These are phyloP conservation scores for Ophion obscuratus DNA, from an alignment of 2,888 invertebrate species.

Conservation along the genomic window DNA sequence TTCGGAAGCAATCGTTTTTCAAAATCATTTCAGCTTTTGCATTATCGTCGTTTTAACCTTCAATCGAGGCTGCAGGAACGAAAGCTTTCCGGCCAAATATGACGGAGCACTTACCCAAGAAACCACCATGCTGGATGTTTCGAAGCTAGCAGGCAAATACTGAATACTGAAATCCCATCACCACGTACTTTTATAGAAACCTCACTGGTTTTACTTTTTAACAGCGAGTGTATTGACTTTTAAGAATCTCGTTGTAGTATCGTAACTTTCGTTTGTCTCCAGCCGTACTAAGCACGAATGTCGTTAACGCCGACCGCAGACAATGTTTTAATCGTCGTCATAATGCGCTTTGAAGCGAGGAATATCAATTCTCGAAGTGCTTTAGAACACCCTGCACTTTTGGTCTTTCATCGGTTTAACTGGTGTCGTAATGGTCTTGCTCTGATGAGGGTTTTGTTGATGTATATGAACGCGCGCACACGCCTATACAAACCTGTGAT, in stretches of 20 bases:
- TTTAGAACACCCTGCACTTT: constrained; percentile 50
- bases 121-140: constrained; percentile 76
- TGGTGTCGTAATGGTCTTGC: constrained; percentile 45
- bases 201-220: constrained; percentile 49
- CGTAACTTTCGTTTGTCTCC: constrained; percentile 60
- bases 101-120: constrained; percentile 75
- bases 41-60: neutral
- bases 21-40: constrained; percentile 1
- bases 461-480: neutral
- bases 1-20: constrained; percentile 6
- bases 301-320: constrained; percentile 76
- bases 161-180: constrained; percentile 72
- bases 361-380: constrained; percentile 47
- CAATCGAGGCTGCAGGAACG: neutral
- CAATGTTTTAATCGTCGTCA: constrained; percentile 80
- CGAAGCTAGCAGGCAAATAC: constrained; percentile 74
- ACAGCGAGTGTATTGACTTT: constrained; percentile 54
- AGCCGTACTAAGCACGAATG: constrained; percentile 77
- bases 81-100: neutral
- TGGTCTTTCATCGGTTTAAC: constrained; percentile 9
- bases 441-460: constrained; percentile 25
- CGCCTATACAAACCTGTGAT: neutral
- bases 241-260: constrained; percentile 66
- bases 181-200: constrained; percentile 79
- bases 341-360: constrained; percentile 78